A percentile compares a stretch with the other conserved stretches of the same genome.
phyloP scores from a whole-genome alignment of 2,888 invertebrate genomes.

The Luffia ferchaultella region DNA sequence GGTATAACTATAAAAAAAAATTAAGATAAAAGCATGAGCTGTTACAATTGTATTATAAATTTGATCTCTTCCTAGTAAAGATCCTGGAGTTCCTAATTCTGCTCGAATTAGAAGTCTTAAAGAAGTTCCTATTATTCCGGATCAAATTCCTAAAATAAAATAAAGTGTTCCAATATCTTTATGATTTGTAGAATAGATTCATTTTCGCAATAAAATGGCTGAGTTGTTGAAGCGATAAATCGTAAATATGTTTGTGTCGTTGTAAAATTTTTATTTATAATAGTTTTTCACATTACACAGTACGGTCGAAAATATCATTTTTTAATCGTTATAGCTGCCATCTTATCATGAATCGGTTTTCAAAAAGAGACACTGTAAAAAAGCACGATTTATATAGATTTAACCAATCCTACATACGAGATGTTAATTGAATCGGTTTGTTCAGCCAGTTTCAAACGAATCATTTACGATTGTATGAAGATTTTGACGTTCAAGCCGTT shows the following conservation, averaged over 20 bases:
- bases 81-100: slow-evolving; percentile 73
- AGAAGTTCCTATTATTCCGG: slow-evolving; percentile 74
- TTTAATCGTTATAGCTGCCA: too few species aligned
- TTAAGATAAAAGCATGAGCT: slow-evolving; percentile 83
- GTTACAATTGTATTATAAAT: slow-evolving; percentile 83
- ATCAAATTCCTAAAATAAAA: slow-evolving; percentile 72
- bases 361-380: too few species aligned
- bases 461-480: too few species aligned
- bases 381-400: too few species aligned
- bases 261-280: too few species aligned
- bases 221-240: slow-evolving; percentile 66
- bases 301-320: too few species aligned
- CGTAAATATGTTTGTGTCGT: slow-evolving; percentile 73
- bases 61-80: slow-evolving; percentile 76
- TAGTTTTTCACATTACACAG: too few species aligned
- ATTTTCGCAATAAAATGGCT: slow-evolving; percentile 72
- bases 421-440: too few species aligned
- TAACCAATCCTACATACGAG: too few species aligned
- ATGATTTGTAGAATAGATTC: slow-evolving; percentile 76
- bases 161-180: slow-evolving; percentile 81
- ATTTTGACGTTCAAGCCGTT: too few species aligned
- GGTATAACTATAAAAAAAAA: slow-evolving; percentile 82
- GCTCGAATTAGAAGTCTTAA: slow-evolving; percentile 76
- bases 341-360: too few species aligned
- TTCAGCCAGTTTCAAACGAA: too few species aligned